Conservation (phyloP, 2,113 vertebrate genomes). For the Plecotus auritus region DNA sequence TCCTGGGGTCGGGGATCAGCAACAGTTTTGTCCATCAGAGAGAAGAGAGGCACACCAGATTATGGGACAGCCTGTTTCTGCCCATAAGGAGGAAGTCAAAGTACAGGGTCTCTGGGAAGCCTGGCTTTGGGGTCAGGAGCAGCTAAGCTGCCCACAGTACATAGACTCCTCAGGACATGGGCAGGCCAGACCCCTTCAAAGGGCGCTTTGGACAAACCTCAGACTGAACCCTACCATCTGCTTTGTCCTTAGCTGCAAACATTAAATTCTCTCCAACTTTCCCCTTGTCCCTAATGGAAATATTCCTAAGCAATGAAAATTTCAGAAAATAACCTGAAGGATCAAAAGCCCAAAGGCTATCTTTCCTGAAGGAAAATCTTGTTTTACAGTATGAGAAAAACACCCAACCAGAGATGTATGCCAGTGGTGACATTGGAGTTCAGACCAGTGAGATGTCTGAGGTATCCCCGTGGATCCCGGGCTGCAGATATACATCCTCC, state of each 20-base stretch:
- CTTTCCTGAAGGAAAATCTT: background rate
- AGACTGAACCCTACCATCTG: too few species aligned
- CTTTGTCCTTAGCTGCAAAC: background rate
- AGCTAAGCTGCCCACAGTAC: background rate
- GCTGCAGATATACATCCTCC: background rate
- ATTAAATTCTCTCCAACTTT: background rate
- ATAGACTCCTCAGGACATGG: background rate
- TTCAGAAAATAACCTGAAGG: background rate
- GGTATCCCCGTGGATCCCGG: rapidly evolving
- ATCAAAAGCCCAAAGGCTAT: background rate
- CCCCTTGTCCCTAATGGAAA: background rate
- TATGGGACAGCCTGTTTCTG: background rate
- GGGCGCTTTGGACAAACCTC: background rate
- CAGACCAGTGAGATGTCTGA: rapidly evolving
- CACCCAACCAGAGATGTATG: background rate
- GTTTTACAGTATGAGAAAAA: background rate
- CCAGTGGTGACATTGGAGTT: too few species aligned
- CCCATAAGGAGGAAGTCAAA: background rate
- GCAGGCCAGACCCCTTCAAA: background rate
- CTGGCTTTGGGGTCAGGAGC: background rate
- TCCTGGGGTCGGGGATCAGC: background rate
- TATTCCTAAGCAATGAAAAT: background rate
- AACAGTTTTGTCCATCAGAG: background rate
- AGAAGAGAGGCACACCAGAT: background rate
- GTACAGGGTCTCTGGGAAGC: background rate